Evolutionary conservation across 2,888 invertebrate species (phyloP), one percentile per base, ranked within the genome.

Genomic region (Drosophila putrida): DNA sequence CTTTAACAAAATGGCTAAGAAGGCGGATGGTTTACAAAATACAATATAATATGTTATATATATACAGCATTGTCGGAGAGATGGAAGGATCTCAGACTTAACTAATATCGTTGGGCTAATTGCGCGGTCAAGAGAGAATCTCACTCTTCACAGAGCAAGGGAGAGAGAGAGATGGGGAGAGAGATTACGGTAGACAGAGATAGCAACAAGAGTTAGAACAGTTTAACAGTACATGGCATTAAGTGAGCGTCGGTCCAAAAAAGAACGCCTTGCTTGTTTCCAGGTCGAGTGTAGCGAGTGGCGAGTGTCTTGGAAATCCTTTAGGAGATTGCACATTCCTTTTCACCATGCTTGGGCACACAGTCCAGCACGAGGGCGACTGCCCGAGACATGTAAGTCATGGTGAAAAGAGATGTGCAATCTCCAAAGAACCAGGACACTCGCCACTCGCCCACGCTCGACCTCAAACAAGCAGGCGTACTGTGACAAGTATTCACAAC

Each of bases 371-470:
- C 94, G 0, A 94, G 93, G 41, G 97, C 96, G 2, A 96, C 95
- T 4, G 97, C 96, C 78, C 97, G 94, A 41, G 97, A 96, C 87
- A 99, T 94, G 90, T 99, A 99, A 0, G 98, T 98, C 97, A 99
- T 99, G 50, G 99, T 99, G 72, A 96, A 84, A 93, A 97, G 70
- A 97, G 97, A 90, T 98, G 98, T 92, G 94, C 95, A 74, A 95
- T 97, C 86, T 94, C 94, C 75, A 43, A 31, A 15, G 5, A n/a
- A 10, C n/a, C n/a, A n/a, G n/a, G n/a, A n/a, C n/a, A n/a, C n/a
- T n/a, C n/a, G n/a, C n/a, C n/a, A 50, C 70, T 27, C 31, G 57
- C n/a, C 60, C 65, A 66, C 58, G 44, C 54, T 47, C 50, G 33
- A 75, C 60, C 74, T 77, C 58, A 71, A 76, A 50, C 57, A 61